Evolutionary conservation across 2,113 vertebrate genomes (phyloP).

Genomic region (Pelmatolapia mariae): DNA sequence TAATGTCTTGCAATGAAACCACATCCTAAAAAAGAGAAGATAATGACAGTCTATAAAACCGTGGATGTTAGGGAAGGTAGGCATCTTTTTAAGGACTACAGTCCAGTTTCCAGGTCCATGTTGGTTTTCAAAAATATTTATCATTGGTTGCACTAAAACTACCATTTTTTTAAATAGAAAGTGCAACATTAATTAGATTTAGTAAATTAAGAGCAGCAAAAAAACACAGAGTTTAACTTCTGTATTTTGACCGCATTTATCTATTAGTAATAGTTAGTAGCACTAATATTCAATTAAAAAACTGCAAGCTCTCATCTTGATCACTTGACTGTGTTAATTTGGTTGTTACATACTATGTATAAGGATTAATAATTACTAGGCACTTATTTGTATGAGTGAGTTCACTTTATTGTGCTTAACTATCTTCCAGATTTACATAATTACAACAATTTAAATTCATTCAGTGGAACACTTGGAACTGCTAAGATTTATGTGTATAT

Average conservation of each 20-base stretch:
- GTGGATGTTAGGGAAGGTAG: background rate
- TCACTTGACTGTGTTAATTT: background rate
- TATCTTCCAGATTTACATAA: background rate
- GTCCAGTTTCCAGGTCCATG: background rate
- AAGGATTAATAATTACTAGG: background rate
- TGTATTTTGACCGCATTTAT: background rate
- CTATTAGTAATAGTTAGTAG: background rate
- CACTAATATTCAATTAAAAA: background rate
- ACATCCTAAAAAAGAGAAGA: background rate
- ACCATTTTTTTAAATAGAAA: background rate
- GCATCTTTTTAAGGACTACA: background rate
- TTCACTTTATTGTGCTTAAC: background rate
- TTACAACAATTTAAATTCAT: background rate
- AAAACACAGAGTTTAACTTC: rapidly evolving
- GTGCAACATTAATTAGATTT: background rate
- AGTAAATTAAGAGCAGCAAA: background rate
- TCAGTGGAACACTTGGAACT: background rate
- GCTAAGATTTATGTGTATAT: background rate
- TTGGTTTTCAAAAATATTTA: background rate
- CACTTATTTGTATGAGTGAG: background rate
- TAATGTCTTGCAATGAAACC: background rate
- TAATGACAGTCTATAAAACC: background rate
- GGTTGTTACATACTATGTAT: background rate
- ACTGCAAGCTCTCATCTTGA: background rate
- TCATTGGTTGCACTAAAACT: background rate